phyloP scores from a whole-genome alignment of 2,113 vertebrate genomes.

The Brachypodius melanocephalos region DNA sequence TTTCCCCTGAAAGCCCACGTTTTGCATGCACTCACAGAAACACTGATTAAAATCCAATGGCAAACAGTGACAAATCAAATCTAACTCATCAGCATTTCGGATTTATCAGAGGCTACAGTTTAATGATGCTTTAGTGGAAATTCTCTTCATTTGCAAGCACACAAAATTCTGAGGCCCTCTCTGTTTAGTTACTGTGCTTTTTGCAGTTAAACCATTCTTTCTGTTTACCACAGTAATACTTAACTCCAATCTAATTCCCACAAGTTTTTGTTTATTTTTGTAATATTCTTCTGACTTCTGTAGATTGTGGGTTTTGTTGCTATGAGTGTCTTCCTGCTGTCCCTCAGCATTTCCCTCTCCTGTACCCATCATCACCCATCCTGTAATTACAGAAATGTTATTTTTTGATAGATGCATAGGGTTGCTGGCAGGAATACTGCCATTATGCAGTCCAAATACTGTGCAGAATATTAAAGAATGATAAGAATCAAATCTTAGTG shows the following conservation, averaged over 20 bases:
- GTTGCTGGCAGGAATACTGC: constrained; percentile 16
- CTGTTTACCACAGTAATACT: neutral
- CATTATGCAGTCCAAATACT: constrained; percentile 27
- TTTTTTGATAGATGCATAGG: constrained; percentile 30
- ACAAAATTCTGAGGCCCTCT: neutral
- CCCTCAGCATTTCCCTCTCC: neutral
- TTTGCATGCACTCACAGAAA: neutral
- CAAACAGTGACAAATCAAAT: constrained; percentile 41
- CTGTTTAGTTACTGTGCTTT: neutral
- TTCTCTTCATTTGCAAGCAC: constrained; percentile 6
- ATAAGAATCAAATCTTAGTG: constrained; percentile 34
- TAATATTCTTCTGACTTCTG: constrained; percentile 5
- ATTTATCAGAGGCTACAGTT: constrained; percentile 59
- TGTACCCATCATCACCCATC: neutral
- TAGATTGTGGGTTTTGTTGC: neutral
- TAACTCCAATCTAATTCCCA: neutral
- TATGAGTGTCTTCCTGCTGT: constrained; percentile 11
- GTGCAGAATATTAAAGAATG: constrained; percentile 49
- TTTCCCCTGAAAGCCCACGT: neutral
- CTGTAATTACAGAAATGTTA: constrained; percentile 54
- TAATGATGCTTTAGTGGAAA: constrained; percentile 20
- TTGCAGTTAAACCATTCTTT: neutral
- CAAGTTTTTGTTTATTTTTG: neutral
- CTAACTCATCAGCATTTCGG: constrained; percentile 43
- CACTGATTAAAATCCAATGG: constrained; percentile 56